A percentile compares a stretch with the other conserved stretches of the same genome.
Evolutionary conservation across 2,888 invertebrate genomes (phyloP).

Genomic region (Stenurella melanura): DNA sequence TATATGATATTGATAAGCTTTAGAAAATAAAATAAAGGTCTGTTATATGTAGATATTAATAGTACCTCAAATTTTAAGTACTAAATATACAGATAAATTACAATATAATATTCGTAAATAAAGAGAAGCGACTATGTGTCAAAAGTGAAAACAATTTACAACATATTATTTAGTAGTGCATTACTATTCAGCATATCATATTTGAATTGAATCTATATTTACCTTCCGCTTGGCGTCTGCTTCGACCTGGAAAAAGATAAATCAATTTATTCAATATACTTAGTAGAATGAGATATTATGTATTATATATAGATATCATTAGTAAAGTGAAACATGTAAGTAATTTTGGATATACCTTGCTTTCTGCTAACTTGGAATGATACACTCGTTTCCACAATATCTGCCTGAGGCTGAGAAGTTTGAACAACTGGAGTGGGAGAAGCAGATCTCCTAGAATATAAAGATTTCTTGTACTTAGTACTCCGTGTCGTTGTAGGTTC

Average conservation of each 20-base stretch:
- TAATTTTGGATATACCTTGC: constrained; percentile 71
- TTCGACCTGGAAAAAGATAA: constrained; percentile 63
- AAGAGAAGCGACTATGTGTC: constrained; percentile 36
- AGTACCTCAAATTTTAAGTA: constrained; percentile 13
- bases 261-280: background rate
- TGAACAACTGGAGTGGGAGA: constrained; percentile 58
- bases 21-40: constrained; percentile 25
- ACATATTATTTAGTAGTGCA: constrained; percentile 45
- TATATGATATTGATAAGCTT: constrained; percentile 35
- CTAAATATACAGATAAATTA: constrained; percentile 24
- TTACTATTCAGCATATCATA: constrained; percentile 29
- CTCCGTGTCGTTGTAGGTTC: constrained; percentile 43
- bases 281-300: background rate
- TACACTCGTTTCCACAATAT: constrained; percentile 86
- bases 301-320: background rate
- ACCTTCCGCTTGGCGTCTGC: constrained; percentile 55
- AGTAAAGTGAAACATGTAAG: background rate
- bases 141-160: constrained; percentile 40
- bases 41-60: constrained; percentile 3
- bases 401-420: constrained; percentile 72
- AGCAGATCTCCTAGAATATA: constrained; percentile 69
- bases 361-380: constrained; percentile 83
- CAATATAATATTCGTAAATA: constrained; percentile 4
- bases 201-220: constrained; percentile 25
- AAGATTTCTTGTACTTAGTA: constrained; percentile 67